phyloP scores from a whole-genome alignment of 2,797 vertebrate genomes.

The Gallinago solitaria region DNA sequence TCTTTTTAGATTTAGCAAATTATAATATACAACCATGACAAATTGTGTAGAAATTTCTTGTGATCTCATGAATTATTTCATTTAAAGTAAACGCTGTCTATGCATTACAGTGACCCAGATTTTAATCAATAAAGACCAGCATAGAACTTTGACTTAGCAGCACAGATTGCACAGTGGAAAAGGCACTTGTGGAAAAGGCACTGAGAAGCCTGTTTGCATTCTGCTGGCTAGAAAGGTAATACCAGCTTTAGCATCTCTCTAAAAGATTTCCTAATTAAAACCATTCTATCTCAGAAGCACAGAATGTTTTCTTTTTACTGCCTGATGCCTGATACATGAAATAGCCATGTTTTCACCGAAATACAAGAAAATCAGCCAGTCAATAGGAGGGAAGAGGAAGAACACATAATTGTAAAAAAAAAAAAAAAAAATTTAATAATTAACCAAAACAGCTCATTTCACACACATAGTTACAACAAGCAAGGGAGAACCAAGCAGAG shows the following conservation, averaged over 20 bases:
- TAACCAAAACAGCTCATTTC: neutral
- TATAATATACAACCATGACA: neutral
- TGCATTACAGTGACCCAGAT: neutral
- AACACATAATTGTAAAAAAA: neutral
- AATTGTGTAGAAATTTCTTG: neutral
- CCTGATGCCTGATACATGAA: neutral
- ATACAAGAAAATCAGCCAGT: neutral
- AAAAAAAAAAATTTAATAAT: neutral
- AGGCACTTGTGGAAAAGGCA: neutral
- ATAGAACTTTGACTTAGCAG: neutral
- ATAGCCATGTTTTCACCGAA: neutral
- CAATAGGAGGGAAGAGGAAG: accelerated
- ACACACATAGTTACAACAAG: neutral
- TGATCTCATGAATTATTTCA: neutral
- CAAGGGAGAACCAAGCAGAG: neutral
- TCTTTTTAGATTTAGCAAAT: neutral
- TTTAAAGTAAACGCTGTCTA: neutral
- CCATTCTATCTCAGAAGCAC: neutral
- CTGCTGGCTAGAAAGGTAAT: neutral
- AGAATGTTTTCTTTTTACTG: neutral
- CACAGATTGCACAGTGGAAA: neutral
- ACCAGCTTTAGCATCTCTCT: neutral
- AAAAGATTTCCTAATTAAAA: neutral
- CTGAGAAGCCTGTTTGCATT: neutral
- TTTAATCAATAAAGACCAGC: neutral